Conservation (phyloP, 2,888 invertebrate genomes). For the Salpingus planirostris region DNA sequence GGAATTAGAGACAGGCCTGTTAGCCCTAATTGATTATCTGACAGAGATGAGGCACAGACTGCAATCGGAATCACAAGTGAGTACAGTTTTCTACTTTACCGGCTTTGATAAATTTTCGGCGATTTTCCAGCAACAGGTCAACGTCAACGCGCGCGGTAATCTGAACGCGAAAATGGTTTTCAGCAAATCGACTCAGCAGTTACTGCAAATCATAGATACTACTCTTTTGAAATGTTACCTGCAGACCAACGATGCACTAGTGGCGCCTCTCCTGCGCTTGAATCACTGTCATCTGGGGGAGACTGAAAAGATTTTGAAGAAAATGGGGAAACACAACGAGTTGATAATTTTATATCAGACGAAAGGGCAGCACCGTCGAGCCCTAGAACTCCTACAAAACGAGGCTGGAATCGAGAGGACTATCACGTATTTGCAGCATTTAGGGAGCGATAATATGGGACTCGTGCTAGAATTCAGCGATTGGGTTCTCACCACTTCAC, state of each 20-base stretch:
- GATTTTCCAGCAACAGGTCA: too few relatives aligned
- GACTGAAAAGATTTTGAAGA: conserved; percentile 80
- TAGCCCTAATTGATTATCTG: conserved; percentile 84
- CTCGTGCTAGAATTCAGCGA: conserved; percentile 90
- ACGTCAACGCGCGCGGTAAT: conserved; percentile 32
- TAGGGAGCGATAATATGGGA: conserved; percentile 61
- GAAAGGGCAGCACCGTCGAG: conserved; percentile 86
- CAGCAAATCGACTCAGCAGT: conserved; percentile 50
- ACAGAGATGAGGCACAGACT: conserved; percentile 61
- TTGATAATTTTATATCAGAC: conserved; percentile 92
- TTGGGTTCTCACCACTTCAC: conserved; percentile 81
- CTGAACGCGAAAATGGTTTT: conserved; percentile 39
- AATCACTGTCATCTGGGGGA: conserved; percentile 92
- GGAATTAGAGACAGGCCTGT: conserved; percentile 78
- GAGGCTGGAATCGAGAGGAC: conserved; percentile 80
- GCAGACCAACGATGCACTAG: conserved; percentile 92
- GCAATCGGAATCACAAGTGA: conserved; percentile 39
- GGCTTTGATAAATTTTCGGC: conserved; percentile 3
- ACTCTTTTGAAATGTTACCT: conserved; percentile 95
- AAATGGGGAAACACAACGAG: conserved; percentile 83
- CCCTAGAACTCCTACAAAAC: conserved; percentile 73
- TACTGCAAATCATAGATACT: conserved; percentile 92
- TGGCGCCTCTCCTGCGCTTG: conserved; percentile 81
- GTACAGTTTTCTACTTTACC: background rate
- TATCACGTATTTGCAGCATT: conserved; percentile 82